Evolutionary conservation across 2,113 vertebrate genomes (phyloP), one percentile per base, ranked within the genome.

Genomic region (Petaurus breviceps): DNA sequence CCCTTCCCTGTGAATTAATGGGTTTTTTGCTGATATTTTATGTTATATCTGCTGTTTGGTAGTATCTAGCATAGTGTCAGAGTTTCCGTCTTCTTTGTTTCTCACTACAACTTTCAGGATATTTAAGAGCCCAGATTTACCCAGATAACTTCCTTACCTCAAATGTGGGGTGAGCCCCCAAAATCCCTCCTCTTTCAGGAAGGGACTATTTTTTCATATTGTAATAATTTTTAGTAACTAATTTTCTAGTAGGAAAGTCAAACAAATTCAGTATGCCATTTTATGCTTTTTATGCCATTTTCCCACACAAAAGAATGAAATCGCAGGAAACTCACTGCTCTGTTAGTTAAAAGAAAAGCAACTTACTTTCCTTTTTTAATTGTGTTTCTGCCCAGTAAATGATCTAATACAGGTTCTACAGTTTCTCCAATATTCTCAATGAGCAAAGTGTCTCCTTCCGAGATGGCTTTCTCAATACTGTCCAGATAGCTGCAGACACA

Each of bases 281-380:
- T 90, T 25, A 2, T 9, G n/a, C 37, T 8, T 16, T 84, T 84
- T n/a, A 84, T 84, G 68, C n/a, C n/a, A 43, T 84, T 84, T 84
- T 23, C 19, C n/a, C 68, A 22, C n/a, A 84, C n/a, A 84, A 84
- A 84, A 84, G 37, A 84, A 43, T 53, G 43, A n/a, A 91, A 53
- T 8, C 9, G 43, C 11, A 53, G 25, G 46, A 91, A 52, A 25
- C 51, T 91, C 23, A 25, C 12, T 54, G 22, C 26, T 91, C 49
- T 2, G 10, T 54, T 91, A 23, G 43, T 11, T 53, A n/a, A 52
- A 43, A 49, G 7, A 0, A 6, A 8, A 0, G 1, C 19, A 0
- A 90, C 98, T 97, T 93, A 99, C 99, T 55, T 99, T 90, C 99
- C 99, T 97, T 98, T 99, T 93, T 98, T 99, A 91, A 98, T 98